Evolutionary conservation across 2,797 vertebrate species (phyloP).

Genomic region (Scolopax rusticola): DNA sequence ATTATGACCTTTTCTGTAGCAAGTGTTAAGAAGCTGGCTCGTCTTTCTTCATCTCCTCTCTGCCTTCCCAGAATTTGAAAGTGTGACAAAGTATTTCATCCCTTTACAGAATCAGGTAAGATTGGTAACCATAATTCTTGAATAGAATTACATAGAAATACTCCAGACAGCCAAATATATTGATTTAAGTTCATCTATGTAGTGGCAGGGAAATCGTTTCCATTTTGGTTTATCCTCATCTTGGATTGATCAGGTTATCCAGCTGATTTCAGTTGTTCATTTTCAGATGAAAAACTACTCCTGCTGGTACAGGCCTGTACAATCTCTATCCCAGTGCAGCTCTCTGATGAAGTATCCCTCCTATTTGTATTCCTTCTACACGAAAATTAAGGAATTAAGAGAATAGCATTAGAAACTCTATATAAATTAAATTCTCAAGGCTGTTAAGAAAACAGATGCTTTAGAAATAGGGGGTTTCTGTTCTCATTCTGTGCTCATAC

Average conservation of each 20-base stretch:
- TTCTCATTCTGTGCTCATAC: not conserved
- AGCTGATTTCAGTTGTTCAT: not conserved
- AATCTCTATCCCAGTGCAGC: not conserved
- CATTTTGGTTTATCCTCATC: not conserved
- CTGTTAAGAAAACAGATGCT: not conserved
- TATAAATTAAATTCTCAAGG: not conserved
- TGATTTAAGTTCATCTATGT: not conserved
- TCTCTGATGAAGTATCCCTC: not conserved
- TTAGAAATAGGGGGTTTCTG: not conserved
- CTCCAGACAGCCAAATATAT: not conserved
- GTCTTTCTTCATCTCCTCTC: not conserved
- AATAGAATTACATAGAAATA: not conserved
- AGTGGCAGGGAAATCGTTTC: not conserved
- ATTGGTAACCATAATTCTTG: not conserved
- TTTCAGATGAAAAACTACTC: not conserved
- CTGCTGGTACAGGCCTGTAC: not conserved
- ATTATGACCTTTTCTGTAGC: not conserved
- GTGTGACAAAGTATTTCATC: not conserved
- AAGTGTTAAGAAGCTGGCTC: constrained; percentile 11
- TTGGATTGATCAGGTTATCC: not conserved
- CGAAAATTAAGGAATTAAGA: not conserved
- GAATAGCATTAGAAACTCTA: not conserved
- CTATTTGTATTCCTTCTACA: not conserved
- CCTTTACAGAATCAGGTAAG: constrained; percentile 6
- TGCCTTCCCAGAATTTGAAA: not conserved